Base-by-base conservation (phyloP, 2,888 invertebrate genomes). In the Parasteatoda lunata region DNA sequence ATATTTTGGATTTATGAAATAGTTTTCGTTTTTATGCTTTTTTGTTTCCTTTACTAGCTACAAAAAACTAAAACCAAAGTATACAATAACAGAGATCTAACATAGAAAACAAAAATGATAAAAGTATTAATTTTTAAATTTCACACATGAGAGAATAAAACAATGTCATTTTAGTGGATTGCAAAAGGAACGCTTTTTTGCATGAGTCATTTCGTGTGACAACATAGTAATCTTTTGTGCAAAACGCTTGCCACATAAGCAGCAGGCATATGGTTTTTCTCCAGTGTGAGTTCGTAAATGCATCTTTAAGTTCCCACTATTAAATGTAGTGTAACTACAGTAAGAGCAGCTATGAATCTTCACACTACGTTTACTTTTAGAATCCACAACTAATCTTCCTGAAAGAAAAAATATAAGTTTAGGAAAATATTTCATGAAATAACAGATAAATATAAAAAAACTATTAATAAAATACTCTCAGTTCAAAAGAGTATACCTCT, bases 231-330 rank as follows among this genome's bases (percentile, higher is more conserved):
- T 48, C 49, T 81, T 75, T 59, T 69, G 73, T 8, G 81, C 47
- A 69, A 75, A 81, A 69, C 75, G 4, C 48, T 81, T 81, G n/a
- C 59, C 75, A 59, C 81, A 81, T 30, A 68, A 54, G 7, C 49
- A n/a, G 47, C 81, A 81, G 69, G 9, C 7, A 81, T 75, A 81
- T n/a, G 81, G 81, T 30, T 48, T 15, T 81, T 81, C 81, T 9
- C 81, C 81, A 59, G 81, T 81, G 49, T 81, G 81, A 59, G 45
- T 75, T 68, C 68, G 51, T 13, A 69, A n/a, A 48, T 81, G 81
- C 7, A 45, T 47, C 11, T 68, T 81, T 15, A 81, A 15, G 30
- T 47, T 54, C 49, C 68, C 48, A 30, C 48, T 75, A 30, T 68
- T 48, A 15, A 51, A 15, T 6, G 75, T 15, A 15, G 13, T n/a